A percentile compares a stretch with the other conserved stretches of the same genome.
These are phyloP conservation scores for Leucophenga maculata DNA, from an alignment of 2,888 invertebrate genomes.

Conservation along the genomic window DNA sequence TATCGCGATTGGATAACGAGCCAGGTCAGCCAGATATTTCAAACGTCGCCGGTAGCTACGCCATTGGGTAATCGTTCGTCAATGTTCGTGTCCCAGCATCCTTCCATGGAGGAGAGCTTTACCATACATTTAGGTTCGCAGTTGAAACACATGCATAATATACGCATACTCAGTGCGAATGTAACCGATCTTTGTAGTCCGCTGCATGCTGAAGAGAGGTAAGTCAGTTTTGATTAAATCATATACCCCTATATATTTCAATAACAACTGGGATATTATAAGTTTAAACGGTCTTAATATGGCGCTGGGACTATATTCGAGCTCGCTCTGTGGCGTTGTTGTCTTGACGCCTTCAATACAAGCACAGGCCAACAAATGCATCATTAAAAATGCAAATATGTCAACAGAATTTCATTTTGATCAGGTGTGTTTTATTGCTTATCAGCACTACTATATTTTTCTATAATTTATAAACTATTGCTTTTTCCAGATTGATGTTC, in stretches of 20 bases:
- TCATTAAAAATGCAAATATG: slow-evolving; percentile 71
- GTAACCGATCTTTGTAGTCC: slow-evolving; percentile 84
- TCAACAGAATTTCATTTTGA: slow-evolving; percentile 96
- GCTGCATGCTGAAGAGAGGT: slow-evolving; percentile 72
- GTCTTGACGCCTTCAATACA: slow-evolving; percentile 77
- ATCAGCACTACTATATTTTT: too few relatives aligned
- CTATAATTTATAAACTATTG: too few relatives aligned
- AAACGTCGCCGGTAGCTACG: slow-evolving; percentile 65
- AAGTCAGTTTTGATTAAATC: neutral
- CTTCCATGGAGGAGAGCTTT: slow-evolving; percentile 91
- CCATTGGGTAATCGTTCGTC: slow-evolving; percentile 71
- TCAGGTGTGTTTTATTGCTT: slow-evolving; percentile 53
- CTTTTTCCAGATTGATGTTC: slow-evolving; percentile 80
- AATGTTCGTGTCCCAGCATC: slow-evolving; percentile 72
- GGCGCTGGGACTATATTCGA: slow-evolving; percentile 93
- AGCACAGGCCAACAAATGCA: slow-evolving; percentile 68
- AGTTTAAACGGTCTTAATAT: slow-evolving; percentile 82
- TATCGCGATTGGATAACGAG: slow-evolving; percentile 89
- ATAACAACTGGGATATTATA: too few relatives aligned
- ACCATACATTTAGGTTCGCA: slow-evolving; percentile 98
- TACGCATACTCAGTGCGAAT: slow-evolving; percentile 90
- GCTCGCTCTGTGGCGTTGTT: slow-evolving; percentile 90
- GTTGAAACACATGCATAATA: slow-evolving; percentile 98
- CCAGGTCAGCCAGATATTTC: slow-evolving; percentile 70
- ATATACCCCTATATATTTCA: neutral